These are phyloP conservation scores for Cydia splendana DNA, from an alignment of 1,140 invertebrate genomes.

Conservation along the genomic window DNA sequence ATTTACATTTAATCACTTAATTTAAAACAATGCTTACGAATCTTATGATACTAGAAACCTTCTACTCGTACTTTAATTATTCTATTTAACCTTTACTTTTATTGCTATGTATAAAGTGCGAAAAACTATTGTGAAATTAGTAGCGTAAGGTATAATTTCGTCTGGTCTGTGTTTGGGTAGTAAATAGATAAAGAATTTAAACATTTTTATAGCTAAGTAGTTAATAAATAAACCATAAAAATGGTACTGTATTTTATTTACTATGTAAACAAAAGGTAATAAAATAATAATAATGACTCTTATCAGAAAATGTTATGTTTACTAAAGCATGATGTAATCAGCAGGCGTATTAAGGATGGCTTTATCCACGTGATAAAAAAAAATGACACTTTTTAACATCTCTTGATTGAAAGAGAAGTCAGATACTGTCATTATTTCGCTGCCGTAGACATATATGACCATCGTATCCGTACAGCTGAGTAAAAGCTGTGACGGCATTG, in stretches of 20 bases:
- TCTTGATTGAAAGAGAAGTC: no score
- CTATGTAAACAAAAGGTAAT: not conserved
- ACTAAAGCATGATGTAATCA: not conserved
- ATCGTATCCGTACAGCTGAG: not conserved
- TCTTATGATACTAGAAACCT: no score
- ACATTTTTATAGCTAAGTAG: not conserved
- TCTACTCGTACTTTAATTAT: no score
- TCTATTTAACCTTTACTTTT: slow-evolving; percentile 9
- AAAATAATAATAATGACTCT: not conserved
- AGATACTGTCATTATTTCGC: no score
- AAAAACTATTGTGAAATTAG: not conserved
- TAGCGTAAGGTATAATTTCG: not conserved
- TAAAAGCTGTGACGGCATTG: not conserved
- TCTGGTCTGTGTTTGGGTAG: not conserved
- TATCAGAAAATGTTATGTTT: slow-evolving; percentile 1
- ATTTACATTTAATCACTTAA: no score
- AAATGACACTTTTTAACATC: no score
- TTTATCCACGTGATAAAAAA: not conserved
- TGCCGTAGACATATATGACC: no score
- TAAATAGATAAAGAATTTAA: not conserved
- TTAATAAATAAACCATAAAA: not conserved
- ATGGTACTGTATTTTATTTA: not conserved
- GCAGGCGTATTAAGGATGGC: not conserved
- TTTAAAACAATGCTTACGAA: no score
- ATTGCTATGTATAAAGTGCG: slow-evolving; percentile 34